Evolutionary conservation across 2,797 vertebrate species (phyloP).

Genomic region (Lagodon rhomboides): DNA sequence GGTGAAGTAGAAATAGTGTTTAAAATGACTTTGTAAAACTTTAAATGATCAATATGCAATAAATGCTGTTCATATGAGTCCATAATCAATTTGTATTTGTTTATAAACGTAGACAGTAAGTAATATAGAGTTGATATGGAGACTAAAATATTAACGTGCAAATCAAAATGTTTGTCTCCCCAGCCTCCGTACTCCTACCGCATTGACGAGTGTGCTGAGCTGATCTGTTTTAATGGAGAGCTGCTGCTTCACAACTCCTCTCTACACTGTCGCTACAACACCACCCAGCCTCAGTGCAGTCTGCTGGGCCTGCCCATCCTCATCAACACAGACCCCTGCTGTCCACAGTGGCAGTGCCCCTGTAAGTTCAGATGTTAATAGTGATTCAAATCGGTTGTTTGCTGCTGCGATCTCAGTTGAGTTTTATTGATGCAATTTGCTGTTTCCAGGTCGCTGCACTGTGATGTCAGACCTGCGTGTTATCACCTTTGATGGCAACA

Average conservation of each 20-base stretch:
- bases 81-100: conserved; percentile 3
- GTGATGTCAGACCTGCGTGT: conserved; percentile 95
- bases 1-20: too few relatives aligned
- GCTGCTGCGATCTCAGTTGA: conserved; percentile 1
- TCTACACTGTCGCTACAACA: conserved; percentile 92
- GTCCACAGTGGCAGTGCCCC: conserved; percentile 97
- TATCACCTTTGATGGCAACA: conserved; percentile 98
- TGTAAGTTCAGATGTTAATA: conserved; percentile 84
- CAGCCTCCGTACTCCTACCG: conserved; percentile 94
- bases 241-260: conserved; percentile 96
- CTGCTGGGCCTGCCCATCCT: conserved; percentile 95
- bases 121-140: not conserved
- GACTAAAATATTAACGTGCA: not conserved
- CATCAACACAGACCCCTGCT: conserved; percentile 93
- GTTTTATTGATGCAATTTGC: conserved; percentile 37
- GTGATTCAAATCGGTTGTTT: not conserved
- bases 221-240: conserved; percentile 93
- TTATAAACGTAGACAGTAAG: not conserved
- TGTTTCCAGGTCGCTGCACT: conserved; percentile 92
- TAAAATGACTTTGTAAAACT: too few relatives aligned
- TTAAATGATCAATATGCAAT: not conserved
- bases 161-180: conserved; percentile 7
- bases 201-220: conserved; percentile 94
- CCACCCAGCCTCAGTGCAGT: conserved; percentile 92
- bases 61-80: not conserved